Evolutionary conservation across 2,888 invertebrate genomes (phyloP), one percentile per base, ranked within the genome.

Genomic region (Euzophera pinguis): DNA sequence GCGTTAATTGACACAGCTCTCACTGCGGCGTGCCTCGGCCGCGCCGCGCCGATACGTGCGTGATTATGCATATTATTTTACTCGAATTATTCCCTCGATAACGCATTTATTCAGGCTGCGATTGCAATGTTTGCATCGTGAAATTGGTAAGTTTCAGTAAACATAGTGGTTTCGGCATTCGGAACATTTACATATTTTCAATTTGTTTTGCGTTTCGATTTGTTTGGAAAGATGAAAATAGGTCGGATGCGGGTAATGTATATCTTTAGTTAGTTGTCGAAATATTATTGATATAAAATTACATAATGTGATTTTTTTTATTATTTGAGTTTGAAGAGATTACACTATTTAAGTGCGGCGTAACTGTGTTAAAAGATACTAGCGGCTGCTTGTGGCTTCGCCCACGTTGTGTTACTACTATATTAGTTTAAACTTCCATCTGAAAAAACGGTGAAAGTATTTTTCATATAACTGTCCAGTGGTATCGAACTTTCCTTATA

Each of bases 1-100:
- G 56, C 57, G 61, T 52, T 73, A 73, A 73, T 70, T 67, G 68
- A n/a, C 60, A 50, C 53, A 52, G 14, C 32, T 58, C n/a, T 17
- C 10, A 16, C 39, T 10, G 3, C 39, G 14, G 32, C 9, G 35
- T 49, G 27, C 9, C 14, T 34, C 22, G 27, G 42, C 29, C 37
- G 29, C 34, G 41, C 41, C 51, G 52, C 47, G 32, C 34, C 42
- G 42, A 35, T 43, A 22, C 41, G 53, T 38, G 50, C 62, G 60
- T 62, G 59, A 47, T 52, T 50, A 41, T 52, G 62, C 59, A 62
- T 62, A 58, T 53, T 51, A 58, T 60, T 57, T 51, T 52, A 47
- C 17, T 54, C 34, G 48, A 39, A 45, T 57, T 55, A 57, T 57
- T 57, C 58, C 50, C 37, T 50, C 38, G 53, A 50, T 16, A 35